Percentiles rank a stretch among this genome's conserved stretches.
Evolutionary conservation across 2,797 vertebrate genomes (phyloP).

Genomic region (Spea hammondii): DNA sequence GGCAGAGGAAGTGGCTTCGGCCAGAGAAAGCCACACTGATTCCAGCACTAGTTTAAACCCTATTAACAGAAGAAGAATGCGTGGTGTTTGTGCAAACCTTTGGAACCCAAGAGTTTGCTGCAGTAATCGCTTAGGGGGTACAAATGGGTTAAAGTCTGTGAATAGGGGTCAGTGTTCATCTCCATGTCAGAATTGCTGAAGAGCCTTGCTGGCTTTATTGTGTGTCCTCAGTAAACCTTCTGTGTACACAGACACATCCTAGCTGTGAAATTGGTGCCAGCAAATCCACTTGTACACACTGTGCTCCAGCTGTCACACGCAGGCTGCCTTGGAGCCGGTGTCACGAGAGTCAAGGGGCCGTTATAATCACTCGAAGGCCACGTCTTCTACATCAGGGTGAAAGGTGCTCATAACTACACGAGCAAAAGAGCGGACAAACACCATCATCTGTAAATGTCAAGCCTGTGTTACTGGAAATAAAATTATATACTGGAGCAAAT

Average conservation of each 20-base stretch:
- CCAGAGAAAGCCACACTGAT: neutral
- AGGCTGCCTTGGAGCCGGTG: too few relatives aligned
- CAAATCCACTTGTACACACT: neutral
- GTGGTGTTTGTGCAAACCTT: too few relatives aligned
- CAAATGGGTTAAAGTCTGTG: neutral
- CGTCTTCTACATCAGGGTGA: too few relatives aligned
- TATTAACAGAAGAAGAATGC: neutral
- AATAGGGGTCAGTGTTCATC: neutral
- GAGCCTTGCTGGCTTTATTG: neutral
- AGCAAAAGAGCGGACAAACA: neutral
- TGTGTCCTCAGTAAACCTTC: neutral
- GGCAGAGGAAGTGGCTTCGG: neutral
- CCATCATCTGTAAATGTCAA: conserved; percentile 22
- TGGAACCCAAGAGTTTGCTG: neutral
- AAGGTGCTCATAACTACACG: too few relatives aligned
- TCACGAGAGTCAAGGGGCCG: too few relatives aligned
- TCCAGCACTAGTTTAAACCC: neutral
- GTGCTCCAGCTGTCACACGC: neutral
- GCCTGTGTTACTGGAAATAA: neutral
- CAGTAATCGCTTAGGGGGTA: neutral
- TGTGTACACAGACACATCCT: too few relatives aligned
- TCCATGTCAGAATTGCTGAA: too few relatives aligned
- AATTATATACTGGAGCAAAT: too few relatives aligned
- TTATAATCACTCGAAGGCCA: too few relatives aligned
- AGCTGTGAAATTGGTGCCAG: neutral